A percentile compares a stretch with the other conserved stretches of the same genome.
Evolutionary conservation across 2,888 invertebrate species (phyloP).

Genomic region (Dilophus febrilis): DNA sequence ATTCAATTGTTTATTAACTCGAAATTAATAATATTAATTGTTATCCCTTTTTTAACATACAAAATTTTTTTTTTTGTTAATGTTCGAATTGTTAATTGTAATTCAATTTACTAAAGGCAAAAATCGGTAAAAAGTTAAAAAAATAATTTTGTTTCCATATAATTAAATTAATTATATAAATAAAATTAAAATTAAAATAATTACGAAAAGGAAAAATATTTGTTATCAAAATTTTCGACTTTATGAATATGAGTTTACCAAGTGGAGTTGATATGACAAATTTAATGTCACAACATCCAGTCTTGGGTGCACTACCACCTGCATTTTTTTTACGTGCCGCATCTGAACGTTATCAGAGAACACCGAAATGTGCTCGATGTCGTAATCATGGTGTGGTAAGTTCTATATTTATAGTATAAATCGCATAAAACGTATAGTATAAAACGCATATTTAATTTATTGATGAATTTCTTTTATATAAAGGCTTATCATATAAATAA

Average conservation of each 20-base stretch:
- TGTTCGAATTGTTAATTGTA: too few species aligned
- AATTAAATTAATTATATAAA: background rate
- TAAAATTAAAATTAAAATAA: background rate
- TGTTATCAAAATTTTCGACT: slow-evolving; percentile 3
- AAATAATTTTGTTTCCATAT: too few species aligned
- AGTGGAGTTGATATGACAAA: slow-evolving; percentile 75
- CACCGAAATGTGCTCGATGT: slow-evolving; percentile 94
- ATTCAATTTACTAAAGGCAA: too few species aligned
- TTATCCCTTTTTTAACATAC: too few species aligned
- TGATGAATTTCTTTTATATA: too few species aligned
- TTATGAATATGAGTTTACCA: slow-evolving; percentile 58
- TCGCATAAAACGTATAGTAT: too few species aligned
- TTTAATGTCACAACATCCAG: slow-evolving; percentile 70
- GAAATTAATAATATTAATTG: too few species aligned
- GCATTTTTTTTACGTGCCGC: slow-evolving; percentile 78
- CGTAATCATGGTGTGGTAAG: slow-evolving; percentile 96
- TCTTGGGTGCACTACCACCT: slow-evolving; percentile 64
- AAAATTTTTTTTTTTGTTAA: too few species aligned
- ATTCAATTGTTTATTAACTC: too few species aligned
- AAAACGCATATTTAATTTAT: too few species aligned
- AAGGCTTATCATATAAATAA: too few species aligned
- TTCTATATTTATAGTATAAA: slow-evolving; percentile 35
- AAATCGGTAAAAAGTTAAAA: background rate
- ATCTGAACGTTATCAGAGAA: slow-evolving; percentile 83
- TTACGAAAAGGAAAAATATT: background rate